A percentile compares a stretch with the other conserved stretches of the same genome.
Conservation (phyloP, 1,140 invertebrate species). For the Acyrthosiphon pisum region DNA sequence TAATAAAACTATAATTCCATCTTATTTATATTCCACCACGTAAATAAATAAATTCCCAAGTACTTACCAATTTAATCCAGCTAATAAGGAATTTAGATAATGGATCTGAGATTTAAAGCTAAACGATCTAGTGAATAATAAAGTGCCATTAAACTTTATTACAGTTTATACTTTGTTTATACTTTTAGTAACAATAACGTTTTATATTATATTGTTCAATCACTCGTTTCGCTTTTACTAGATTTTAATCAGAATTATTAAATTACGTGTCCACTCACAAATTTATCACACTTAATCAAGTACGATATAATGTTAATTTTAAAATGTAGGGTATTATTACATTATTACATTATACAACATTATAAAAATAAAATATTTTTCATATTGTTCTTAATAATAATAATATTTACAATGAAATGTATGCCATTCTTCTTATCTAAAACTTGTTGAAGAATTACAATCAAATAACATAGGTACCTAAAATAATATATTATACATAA, state of each 20-base stretch:
- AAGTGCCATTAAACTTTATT: constrained; percentile 31
- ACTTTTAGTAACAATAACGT: constrained; percentile 8
- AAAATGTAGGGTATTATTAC: background rate
- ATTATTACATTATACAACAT: background rate
- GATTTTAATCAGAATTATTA: constrained; percentile 13
- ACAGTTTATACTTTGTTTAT: constrained; percentile 29
- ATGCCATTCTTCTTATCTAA: background rate
- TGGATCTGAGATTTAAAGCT: constrained; percentile 21
- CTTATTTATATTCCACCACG: constrained; percentile 26
- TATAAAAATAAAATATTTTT: background rate
- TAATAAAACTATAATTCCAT: background rate
- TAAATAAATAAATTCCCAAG: constrained; percentile 31
- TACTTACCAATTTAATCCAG: constrained; percentile 22
- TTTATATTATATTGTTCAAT: constrained; percentile 21
- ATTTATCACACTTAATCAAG: background rate
- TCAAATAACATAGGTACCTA: background rate
- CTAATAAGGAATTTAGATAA: constrained; percentile 33
- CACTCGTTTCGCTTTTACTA: constrained; percentile 13
- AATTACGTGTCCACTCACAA: constrained; percentile 18
- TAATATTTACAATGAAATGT: background rate
- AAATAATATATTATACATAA: too few species aligned
- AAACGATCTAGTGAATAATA: constrained; percentile 35
- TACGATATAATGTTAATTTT: background rate
- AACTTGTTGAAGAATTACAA: too few species aligned
- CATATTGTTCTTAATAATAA: background rate